Percentiles rank a stretch among this genome's conserved stretches.
These are phyloP conservation scores for Paguma larvata DNA, from an alignment of 2,797 vertebrate genomes.

Conservation along the genomic window DNA sequence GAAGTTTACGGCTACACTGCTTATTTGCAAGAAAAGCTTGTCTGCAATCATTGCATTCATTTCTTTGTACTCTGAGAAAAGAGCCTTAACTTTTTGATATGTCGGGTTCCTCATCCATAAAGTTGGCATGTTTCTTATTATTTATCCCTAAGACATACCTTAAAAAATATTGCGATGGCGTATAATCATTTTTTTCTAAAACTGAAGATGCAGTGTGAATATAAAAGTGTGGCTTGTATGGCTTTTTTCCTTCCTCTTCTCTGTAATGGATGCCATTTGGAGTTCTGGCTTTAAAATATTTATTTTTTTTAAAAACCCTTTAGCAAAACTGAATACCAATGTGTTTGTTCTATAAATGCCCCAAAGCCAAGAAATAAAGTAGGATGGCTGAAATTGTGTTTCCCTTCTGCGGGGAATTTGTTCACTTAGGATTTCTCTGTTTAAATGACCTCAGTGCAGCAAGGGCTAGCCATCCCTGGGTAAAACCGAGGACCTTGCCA, in stretches of 20 bases:
- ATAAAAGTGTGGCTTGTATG: conserved; percentile 33
- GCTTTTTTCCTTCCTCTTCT: background rate
- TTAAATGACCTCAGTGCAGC: background rate
- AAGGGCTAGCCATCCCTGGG: background rate
- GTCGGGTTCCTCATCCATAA: conserved; percentile 70
- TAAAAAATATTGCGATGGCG: conserved; percentile 72
- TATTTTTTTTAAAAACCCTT: conserved; percentile 40
- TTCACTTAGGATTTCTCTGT: background rate
- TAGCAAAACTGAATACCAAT: conserved; percentile 71
- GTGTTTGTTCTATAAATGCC: conserved; percentile 63
- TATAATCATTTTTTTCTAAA: conserved; percentile 74
- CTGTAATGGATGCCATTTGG: conserved; percentile 68
- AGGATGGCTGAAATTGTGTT: conserved; percentile 50
- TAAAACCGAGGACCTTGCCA: background rate
- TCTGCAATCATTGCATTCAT: conserved; percentile 33
- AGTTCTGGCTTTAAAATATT: conserved; percentile 59
- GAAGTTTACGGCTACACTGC: conserved; percentile 42
- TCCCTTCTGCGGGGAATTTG: background rate
- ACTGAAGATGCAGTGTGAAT: conserved; percentile 71
- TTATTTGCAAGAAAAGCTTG: conserved; percentile 58
- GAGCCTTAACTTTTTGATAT: conserved; percentile 48
- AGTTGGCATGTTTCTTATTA: conserved; percentile 74
- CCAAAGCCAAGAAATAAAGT: conserved; percentile 66
- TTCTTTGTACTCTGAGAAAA: conserved; percentile 42
- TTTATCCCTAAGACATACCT: conserved; percentile 78